Evolutionary conservation across 1,140 invertebrate species (phyloP).

Genomic region (Arion vulgaris): DNA sequence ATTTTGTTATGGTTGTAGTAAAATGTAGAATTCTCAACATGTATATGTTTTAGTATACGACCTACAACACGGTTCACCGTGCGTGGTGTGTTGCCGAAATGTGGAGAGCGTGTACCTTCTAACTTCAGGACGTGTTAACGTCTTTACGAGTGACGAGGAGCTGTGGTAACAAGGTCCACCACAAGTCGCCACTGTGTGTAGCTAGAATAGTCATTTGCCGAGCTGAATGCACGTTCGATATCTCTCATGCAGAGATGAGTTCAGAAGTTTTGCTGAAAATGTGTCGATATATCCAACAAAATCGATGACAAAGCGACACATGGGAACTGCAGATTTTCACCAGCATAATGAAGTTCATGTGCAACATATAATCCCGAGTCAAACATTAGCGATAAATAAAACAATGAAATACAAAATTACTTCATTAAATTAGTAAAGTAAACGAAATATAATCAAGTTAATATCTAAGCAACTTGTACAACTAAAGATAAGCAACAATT

Average conservation of each 20-base stretch:
- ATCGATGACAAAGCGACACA: conserved; percentile 49
- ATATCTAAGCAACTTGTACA: too few species aligned
- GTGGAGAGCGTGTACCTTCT: neutral
- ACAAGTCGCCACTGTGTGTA: neutral
- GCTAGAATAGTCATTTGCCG: neutral
- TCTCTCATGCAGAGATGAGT: conserved; percentile 52
- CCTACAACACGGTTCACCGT: neutral
- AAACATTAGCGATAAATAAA: too few species aligned
- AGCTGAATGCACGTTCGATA: conserved; percentile 61
- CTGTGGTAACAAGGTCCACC: neutral
- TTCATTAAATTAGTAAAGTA: too few species aligned
- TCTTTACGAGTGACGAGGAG: neutral
- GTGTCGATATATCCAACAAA: conserved; percentile 47
- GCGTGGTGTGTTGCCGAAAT: neutral
- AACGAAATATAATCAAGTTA: too few species aligned
- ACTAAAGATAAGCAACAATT: too few species aligned
- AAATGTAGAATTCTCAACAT: neutral
- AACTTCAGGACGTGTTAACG: neutral
- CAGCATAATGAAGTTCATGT: too few species aligned
- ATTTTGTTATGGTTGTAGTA: neutral
- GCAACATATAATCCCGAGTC: too few species aligned
- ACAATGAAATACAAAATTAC: too few species aligned
- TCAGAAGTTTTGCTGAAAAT: conserved; percentile 43
- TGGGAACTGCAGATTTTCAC: conserved; percentile 9
- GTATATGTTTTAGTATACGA: neutral